Evolutionary conservation across 2,888 invertebrate genomes (phyloP), one percentile per base, ranked within the genome.

Genomic region (Pheosia tremula): DNA sequence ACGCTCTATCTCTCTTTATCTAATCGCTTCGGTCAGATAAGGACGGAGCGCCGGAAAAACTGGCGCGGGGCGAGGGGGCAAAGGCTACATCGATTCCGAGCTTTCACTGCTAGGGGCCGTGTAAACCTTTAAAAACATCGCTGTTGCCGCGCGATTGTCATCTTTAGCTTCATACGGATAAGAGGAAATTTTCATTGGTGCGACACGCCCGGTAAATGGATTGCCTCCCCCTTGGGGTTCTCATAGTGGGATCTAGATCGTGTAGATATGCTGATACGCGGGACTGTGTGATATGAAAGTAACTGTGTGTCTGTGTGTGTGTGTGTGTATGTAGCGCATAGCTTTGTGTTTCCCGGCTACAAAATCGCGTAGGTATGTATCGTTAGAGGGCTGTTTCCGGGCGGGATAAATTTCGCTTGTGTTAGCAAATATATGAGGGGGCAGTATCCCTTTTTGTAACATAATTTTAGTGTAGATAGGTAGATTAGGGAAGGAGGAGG

Each of bases 81-180:
- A 93, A 93, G 93, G 93, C 93, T 93, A 93, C 93, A 93, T 93
- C 93, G 93, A 93, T 93, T 93, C 91, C 92, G 93, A 92, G 93
- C 93, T 93, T 93, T 93, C 93, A 93, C 92, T 93, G 93, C 91
- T 91, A 91, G 93, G 93, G 93, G 92, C 93, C 92, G 91, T 91
- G 93, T 93, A 93, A 93, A 93, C 93, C 93, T 93, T 91, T 93
- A 91, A 93, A 92, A 92, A 91, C 90, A 90, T 86, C 84, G 84
- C 85, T 85, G 85, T 85, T 86, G 91, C 91, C 85, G 83, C 81
- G 82, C 93, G 91, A 93, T 93, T 90, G 87, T 91, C 86, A 93
- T 92, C 92, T 92, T 85, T 93, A 90, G 84, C 78, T 82, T 83
- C 84, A 87, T 85, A 82, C 71, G 79, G 82, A 83, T 88, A 91